phyloP scores from a whole-genome alignment of 2,797 vertebrate species.

The Clarias platycephalus region DNA sequence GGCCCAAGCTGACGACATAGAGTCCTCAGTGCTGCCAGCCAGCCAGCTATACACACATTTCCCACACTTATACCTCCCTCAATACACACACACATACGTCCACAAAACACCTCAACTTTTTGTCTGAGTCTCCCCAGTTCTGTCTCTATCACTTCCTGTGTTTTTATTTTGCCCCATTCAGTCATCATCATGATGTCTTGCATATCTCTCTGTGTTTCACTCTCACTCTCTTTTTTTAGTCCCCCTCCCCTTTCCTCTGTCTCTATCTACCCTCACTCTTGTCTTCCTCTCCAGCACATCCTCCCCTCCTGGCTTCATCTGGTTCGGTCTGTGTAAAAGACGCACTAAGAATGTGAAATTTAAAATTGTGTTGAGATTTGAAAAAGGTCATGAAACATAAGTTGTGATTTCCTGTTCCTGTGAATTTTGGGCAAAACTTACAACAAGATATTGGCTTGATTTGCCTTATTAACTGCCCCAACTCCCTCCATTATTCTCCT shows the following conservation, averaged over 20 bases:
- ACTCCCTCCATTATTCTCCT: not conserved
- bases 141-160: constrained; percentile 79
- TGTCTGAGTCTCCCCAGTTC: constrained; percentile 69
- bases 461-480: not conserved
- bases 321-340: constrained; percentile 29
- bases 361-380: constrained; percentile 18
- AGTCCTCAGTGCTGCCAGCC: constrained; percentile 80
- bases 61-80: constrained; percentile 27
- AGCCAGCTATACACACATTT: constrained; percentile 57
- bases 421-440: constrained; percentile 6
- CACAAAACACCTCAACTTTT: constrained; percentile 59
- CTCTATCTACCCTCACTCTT: constrained; percentile 42
- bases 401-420: constrained; percentile 22
- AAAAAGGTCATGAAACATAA: constrained; percentile 25
- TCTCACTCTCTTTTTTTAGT: constrained; percentile 31
- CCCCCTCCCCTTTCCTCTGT: constrained; percentile 6
- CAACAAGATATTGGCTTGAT: constrained; percentile 1
- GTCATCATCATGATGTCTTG: constrained; percentile 63
- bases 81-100: constrained; percentile 6
- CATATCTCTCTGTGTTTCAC: constrained; percentile 28
- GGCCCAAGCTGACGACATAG: constrained; percentile 95
- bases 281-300: constrained; percentile 44
- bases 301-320: constrained; percentile 43
- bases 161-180: constrained; percentile 70
- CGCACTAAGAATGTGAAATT: constrained; percentile 24